Evolutionary conservation across 2,797 vertebrate genomes (phyloP).

Genomic region (Coregonus suidteri): DNA sequence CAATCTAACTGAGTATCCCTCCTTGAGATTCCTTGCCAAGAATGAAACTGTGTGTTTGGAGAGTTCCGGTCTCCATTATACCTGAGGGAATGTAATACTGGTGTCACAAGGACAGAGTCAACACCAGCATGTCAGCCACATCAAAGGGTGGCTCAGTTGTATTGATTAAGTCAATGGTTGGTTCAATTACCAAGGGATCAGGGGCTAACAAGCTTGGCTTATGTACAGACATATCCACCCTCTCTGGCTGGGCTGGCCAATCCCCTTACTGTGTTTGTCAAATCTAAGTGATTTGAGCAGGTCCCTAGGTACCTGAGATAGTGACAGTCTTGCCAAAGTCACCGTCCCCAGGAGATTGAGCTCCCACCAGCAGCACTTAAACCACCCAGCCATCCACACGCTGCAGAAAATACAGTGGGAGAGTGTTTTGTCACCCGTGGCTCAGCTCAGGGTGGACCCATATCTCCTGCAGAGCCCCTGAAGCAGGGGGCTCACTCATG

Average conservation of each 20-base stretch:
- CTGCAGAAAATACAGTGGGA: neutral
- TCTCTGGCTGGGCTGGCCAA: neutral
- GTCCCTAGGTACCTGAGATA: neutral
- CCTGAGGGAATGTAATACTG: neutral
- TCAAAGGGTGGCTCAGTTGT: neutral
- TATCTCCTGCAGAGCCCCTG: neutral
- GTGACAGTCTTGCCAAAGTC: neutral
- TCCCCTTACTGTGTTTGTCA: neutral
- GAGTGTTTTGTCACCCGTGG: neutral
- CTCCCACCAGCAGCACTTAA: neutral
- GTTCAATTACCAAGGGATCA: neutral
- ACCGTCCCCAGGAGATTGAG: neutral
- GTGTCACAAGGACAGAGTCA: neutral
- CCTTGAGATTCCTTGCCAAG: neutral
- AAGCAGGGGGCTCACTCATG: neutral
- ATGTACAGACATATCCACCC: neutral
- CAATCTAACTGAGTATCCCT: neutral
- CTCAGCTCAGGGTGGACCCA: no score
- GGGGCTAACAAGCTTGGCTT: neutral
- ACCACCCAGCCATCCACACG: neutral
- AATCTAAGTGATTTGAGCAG: conserved; percentile 1
- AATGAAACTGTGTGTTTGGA: neutral
- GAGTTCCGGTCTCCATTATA: neutral
- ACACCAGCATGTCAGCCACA: neutral
- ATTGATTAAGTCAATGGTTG: neutral